Conservation (phyloP, 2,113 vertebrate species). For the Seriola quinqueradiata region DNA sequence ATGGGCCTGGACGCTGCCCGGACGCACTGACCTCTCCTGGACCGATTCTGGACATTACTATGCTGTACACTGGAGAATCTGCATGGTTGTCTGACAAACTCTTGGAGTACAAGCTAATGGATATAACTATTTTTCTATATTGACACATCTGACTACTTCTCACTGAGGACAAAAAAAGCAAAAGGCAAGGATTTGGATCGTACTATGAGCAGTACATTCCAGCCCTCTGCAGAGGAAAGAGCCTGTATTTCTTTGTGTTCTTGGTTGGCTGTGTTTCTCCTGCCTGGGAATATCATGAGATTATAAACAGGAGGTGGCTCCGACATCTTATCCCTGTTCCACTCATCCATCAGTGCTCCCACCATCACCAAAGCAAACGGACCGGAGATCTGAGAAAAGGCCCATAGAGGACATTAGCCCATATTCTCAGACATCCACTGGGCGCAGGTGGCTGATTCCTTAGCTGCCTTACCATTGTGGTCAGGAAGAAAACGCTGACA, state of each 20-base stretch:
- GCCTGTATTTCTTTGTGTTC: conserved; percentile 58
- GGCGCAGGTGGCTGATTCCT: conserved; percentile 36
- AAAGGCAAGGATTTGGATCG: conserved; percentile 53
- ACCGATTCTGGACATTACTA: conserved; percentile 55
- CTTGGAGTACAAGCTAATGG: conserved; percentile 64
- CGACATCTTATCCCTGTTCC: conserved; percentile 57
- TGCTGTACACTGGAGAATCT: conserved; percentile 38
- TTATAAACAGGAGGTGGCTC: conserved; percentile 74
- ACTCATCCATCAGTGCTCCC: conserved; percentile 52
- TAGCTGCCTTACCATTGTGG: conserved; percentile 32
- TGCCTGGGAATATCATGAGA: conserved; percentile 71
- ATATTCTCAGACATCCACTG: conserved; percentile 15
- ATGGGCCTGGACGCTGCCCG: conserved; percentile 57
- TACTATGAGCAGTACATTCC: conserved; percentile 42
- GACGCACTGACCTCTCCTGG: conserved; percentile 61
- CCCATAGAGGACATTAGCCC: conserved; percentile 29
- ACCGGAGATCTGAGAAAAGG: conserved; percentile 48
- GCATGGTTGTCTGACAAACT: conserved; percentile 35
- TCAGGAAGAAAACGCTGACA: conserved; percentile 32
- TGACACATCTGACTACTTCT: conserved; percentile 35
- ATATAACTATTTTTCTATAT: conserved; percentile 50
- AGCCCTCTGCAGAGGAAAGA: conserved; percentile 39
- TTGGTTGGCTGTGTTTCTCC: conserved; percentile 52
- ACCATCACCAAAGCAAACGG: conserved; percentile 52
- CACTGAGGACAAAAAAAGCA: conserved; percentile 36